phyloP scores from a whole-genome alignment of 2,797 vertebrate species.

The Pseudopleuronectes americanus region DNA sequence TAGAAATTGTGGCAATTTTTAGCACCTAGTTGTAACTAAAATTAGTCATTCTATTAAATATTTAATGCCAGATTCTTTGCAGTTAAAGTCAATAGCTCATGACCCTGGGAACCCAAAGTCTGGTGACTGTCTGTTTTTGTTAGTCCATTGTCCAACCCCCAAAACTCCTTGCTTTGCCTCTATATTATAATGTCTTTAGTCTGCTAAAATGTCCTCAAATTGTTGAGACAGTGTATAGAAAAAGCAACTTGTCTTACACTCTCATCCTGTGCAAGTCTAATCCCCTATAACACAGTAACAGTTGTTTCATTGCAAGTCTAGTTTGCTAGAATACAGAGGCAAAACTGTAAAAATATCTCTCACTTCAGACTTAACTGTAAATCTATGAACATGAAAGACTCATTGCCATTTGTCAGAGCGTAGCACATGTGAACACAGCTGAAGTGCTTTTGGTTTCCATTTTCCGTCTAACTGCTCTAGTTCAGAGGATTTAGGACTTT shows the following conservation, averaged over 20 bases:
- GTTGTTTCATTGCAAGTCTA: background rate
- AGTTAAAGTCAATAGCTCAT: too few species aligned
- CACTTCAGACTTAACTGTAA: background rate
- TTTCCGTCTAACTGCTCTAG: conserved; percentile 24
- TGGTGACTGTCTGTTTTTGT: too few species aligned
- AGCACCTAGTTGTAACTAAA: too few species aligned
- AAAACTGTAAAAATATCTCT: too few species aligned
- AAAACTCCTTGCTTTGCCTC: background rate
- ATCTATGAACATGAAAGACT: background rate
- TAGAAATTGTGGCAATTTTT: too few species aligned
- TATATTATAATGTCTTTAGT: background rate
- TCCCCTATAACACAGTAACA: background rate
- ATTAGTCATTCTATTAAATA: too few species aligned
- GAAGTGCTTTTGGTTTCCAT: conserved; percentile 34
- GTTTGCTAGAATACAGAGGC: background rate
- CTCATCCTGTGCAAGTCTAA: background rate
- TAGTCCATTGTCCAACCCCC: background rate
- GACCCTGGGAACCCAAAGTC: too few species aligned
- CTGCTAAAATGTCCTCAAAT: background rate
- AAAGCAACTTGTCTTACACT: conserved; percentile 4
- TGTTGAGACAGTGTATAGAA: background rate
- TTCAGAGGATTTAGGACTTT: conserved; percentile 36
- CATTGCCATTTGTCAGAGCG: conserved; percentile 17
- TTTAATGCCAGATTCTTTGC: too few species aligned
- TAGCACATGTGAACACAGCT: conserved; percentile 22